Percentiles rank a stretch among this genome's conserved stretches.
phyloP scores from a whole-genome alignment of 2,888 invertebrate genomes.

The Nebria brevicollis region DNA sequence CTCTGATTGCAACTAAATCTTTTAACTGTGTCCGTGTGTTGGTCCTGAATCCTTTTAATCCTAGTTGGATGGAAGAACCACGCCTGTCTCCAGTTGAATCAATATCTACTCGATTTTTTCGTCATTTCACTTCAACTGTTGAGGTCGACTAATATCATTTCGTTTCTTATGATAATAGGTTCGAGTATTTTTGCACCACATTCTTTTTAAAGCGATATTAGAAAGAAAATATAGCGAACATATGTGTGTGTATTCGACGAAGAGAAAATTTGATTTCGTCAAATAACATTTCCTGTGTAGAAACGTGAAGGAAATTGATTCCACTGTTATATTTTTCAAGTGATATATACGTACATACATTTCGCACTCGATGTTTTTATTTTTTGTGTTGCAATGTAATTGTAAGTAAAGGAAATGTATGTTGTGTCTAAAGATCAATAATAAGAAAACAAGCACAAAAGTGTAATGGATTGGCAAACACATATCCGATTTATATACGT shows the following conservation, averaged over 20 bases:
- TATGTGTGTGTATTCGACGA: too few relatives aligned
- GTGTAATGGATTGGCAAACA: too few relatives aligned
- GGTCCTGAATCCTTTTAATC: background rate
- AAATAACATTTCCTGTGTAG: background rate
- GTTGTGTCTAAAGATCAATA: too few relatives aligned
- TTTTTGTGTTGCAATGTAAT: slow-evolving; percentile 13
- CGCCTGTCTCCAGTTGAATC: background rate
- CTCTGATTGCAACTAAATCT: background rate
- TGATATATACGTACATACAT: background rate
- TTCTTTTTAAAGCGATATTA: too few relatives aligned
- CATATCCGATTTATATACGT: too few relatives aligned
- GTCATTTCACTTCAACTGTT: background rate
- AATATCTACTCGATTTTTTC: background rate
- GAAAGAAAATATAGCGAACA: too few relatives aligned
- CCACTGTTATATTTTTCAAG: background rate
- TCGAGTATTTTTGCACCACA: too few relatives aligned
- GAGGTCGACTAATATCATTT: background rate
- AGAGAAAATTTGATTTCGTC: background rate
- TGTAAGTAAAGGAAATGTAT: too few relatives aligned
- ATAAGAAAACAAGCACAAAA: too few relatives aligned
- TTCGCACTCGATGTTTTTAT: background rate
- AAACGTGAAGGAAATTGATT: background rate
- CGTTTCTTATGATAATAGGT: background rate
- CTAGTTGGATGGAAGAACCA: background rate
- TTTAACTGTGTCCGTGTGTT: background rate